Evolutionary conservation across 2,113 vertebrate species (phyloP).

Genomic region (Cephalopholis sonnerati): DNA sequence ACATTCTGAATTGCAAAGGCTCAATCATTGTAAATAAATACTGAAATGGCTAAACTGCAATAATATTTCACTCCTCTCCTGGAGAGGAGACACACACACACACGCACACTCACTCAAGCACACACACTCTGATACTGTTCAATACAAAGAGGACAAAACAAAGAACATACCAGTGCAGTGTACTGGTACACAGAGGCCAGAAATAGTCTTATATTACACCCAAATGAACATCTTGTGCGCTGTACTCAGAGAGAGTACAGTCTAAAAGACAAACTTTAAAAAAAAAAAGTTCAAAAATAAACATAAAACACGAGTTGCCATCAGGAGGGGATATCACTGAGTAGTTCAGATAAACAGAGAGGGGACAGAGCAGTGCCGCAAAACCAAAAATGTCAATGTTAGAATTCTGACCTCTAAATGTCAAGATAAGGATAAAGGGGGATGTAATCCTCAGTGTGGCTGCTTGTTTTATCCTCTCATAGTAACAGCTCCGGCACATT

Average conservation of each 20-base stretch:
- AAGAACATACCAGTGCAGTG: constrained; percentile 79
- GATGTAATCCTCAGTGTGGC: constrained; percentile 15
- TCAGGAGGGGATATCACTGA: constrained; percentile 1
- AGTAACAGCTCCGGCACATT: constrained; percentile 40
- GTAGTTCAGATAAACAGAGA: constrained; percentile 71
- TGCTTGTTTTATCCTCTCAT: constrained; percentile 18
- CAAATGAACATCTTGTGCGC: constrained; percentile 2
- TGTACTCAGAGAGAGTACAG: constrained; percentile 67
- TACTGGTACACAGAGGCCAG: constrained; percentile 84
- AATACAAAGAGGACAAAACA: constrained; percentile 84
- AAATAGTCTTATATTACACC: constrained; percentile 35
- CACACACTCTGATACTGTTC: constrained; percentile 65
- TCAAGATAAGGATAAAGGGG: not conserved
- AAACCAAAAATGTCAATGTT: constrained; percentile 10
- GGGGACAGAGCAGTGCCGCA: constrained; percentile 65
- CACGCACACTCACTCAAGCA: not conserved
- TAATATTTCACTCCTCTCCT: constrained; percentile 63
- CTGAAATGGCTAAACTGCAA: constrained; percentile 93
- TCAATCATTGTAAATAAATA: constrained; percentile 98
- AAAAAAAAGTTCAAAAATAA: constrained; percentile 88
- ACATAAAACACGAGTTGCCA: constrained; percentile 84
- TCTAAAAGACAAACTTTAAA: constrained; percentile 66
- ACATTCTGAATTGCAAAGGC: constrained; percentile 97
- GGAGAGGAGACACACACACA: constrained; percentile 75
- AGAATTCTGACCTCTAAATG: constrained; percentile 22